phyloP scores from a whole-genome alignment of 2,113 vertebrate genomes.

The human (Homo sapiens) region GRCh38 chr5:109941001-109941500 shows the following conservation, averaged over 20 bases:
- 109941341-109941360: neutral
- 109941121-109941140: no score
- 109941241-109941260: neutral
- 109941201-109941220: neutral
- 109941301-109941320: neutral
- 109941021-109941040: no score
- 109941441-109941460: neutral
- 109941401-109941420: neutral
- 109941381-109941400: neutral
- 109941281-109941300: neutral
- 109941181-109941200: neutral
- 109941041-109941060: no score
- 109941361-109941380: neutral
- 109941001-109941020: no score
- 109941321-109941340: neutral
- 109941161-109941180: neutral
- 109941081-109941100: no score
- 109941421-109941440: neutral
- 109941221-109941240: neutral
- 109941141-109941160: accelerated
- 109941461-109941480: neutral
- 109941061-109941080: no score
- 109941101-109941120: no score
- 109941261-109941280: neutral
- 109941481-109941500: neutral